A percentile compares a stretch with the other conserved stretches of the same genome.
phyloP scores from a whole-genome alignment of 2,113 vertebrate genomes.

The Seriola aureovittata region DNA sequence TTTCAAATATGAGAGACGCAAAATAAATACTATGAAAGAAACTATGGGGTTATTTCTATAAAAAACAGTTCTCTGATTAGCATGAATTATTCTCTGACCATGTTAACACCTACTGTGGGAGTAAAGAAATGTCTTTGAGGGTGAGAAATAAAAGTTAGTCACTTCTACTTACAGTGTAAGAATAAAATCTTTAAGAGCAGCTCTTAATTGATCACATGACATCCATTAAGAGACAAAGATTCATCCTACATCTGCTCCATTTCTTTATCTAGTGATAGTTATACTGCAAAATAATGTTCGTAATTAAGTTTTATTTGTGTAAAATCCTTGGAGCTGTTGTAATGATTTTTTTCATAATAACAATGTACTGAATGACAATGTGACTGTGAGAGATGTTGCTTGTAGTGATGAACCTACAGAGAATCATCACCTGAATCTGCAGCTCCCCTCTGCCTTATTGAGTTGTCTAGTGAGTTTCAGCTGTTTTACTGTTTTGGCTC shows the following conservation, averaged over 20 bases:
- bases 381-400: neutral
- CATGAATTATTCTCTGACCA: neutral
- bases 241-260: neutral
- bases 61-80: slow-evolving; percentile 12
- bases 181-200: neutral
- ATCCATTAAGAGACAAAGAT: neutral
- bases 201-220: slow-evolving; percentile 1
- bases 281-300: neutral
- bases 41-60: neutral
- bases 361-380: neutral
- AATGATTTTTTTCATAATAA: neutral
- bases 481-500: neutral
- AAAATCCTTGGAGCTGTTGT: no score
- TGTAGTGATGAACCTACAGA: neutral
- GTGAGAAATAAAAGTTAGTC: neutral
- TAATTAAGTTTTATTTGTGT: neutral
- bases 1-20: neutral
- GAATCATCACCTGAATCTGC: slow-evolving; percentile 5
- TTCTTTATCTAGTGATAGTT: neutral
- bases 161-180: neutral
- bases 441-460: neutral
- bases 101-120: neutral
- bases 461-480: no score
- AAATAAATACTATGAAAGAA: neutral
- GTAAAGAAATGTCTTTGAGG: neutral